Evolutionary conservation across 2,797 vertebrate species (phyloP).

Genomic region (Garrulus glandarius): DNA sequence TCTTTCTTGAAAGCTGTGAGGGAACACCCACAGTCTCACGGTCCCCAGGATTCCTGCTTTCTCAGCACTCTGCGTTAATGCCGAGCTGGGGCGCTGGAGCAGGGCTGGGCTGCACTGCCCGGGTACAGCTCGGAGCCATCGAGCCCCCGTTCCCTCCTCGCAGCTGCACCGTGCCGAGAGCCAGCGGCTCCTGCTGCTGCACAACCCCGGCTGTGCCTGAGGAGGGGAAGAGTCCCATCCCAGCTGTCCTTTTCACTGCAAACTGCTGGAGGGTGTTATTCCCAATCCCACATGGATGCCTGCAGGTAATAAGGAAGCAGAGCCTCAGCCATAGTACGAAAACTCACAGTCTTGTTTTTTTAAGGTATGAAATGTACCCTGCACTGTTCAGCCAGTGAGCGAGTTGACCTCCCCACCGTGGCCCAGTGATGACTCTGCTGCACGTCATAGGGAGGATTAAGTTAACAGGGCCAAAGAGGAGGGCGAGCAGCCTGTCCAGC

Average conservation of each 20-base stretch:
- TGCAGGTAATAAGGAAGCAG: background rate
- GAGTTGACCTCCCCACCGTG: background rate
- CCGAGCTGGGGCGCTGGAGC: background rate
- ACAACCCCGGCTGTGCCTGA: accelerated
- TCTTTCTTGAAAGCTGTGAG: background rate
- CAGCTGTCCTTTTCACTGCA: background rate
- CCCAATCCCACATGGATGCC: background rate
- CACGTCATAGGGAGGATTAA: background rate
- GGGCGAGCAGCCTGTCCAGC: background rate
- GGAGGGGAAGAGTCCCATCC: background rate
- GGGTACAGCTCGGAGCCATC: background rate
- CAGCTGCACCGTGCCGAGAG: background rate
- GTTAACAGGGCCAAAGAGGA: background rate
- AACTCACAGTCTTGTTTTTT: accelerated
- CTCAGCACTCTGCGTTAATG: accelerated
- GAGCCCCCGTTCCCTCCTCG: accelerated
- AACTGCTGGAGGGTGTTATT: background rate
- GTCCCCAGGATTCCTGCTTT: background rate
- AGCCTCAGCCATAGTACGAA: background rate
- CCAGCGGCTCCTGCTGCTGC: background rate
- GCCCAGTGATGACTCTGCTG: background rate
- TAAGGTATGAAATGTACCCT: background rate
- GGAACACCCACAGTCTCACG: background rate
- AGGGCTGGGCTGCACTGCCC: background rate
- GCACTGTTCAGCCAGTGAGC: accelerated